These are phyloP conservation scores for Hyaena hyaena DNA, from an alignment of 2,113 vertebrate species.

Conservation along the genomic window DNA sequence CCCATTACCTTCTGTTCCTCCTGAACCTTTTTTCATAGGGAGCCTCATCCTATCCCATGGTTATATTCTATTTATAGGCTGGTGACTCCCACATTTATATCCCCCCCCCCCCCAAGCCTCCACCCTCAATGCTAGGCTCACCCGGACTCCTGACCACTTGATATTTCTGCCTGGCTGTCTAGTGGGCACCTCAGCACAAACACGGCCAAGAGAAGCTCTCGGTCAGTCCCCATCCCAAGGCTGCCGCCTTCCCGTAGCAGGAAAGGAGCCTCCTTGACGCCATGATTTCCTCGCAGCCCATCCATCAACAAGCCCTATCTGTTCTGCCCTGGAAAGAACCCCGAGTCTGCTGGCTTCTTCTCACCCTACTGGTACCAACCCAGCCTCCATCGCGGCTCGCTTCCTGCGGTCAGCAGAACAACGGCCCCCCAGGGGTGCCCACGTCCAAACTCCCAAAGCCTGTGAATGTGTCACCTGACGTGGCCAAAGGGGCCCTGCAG, in stretches of 20 bases:
- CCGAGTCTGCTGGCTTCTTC: too few relatives aligned
- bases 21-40: background rate
- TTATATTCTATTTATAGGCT: background rate
- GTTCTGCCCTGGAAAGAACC: background rate
- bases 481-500: background rate
- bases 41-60: background rate
- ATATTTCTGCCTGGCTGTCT: background rate
- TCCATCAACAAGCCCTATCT: background rate
- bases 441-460: background rate
- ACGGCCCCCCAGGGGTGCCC: background rate
- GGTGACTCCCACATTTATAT: background rate
- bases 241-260: background rate
- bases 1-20: background rate
- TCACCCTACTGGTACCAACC: background rate
- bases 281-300: background rate
- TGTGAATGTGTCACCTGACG: background rate
- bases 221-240: background rate
- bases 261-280: background rate
- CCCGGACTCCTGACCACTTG: background rate
- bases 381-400: fast-evolving
- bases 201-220: background rate
- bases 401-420: background rate
- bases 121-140: background rate
- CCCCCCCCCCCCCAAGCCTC: background rate
- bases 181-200: background rate